These are phyloP conservation scores for Acrossocheilus fasciatus DNA, from an alignment of 2,797 vertebrate species.

Conservation along the genomic window DNA sequence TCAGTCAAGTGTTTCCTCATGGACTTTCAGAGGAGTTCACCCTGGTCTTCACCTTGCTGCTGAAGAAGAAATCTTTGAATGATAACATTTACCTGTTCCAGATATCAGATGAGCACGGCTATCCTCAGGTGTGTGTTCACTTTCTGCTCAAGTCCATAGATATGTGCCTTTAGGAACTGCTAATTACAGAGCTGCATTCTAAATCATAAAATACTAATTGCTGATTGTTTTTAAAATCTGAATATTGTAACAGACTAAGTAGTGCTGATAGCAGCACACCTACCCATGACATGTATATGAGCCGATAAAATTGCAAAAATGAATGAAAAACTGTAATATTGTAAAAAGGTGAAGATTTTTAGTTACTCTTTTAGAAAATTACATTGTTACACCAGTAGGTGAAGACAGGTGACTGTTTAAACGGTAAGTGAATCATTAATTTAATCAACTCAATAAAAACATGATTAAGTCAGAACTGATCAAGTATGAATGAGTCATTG, in stretches of 20 bases:
- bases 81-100: conserved; percentile 92
- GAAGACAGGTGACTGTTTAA: too few species aligned
- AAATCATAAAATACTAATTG: not conserved
- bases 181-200: not conserved
- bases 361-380: too few species aligned
- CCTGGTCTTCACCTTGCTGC: conserved; percentile 87
- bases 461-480: not conserved
- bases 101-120: conserved; percentile 88
- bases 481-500: not conserved
- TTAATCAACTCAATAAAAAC: not conserved
- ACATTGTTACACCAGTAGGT: too few species aligned
- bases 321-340: too few species aligned
- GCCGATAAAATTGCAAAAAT: too few species aligned
- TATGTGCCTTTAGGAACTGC: not conserved
- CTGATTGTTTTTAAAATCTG: not conserved
- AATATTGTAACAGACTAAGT: not conserved
- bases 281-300: not conserved
- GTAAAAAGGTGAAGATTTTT: too few species aligned
- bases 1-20: conserved; percentile 88
- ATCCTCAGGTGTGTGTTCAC: conserved; percentile 86
- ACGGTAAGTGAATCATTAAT: not conserved
- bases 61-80: conserved; percentile 88
- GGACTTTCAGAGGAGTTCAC: conserved; percentile 90
- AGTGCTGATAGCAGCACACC: not conserved
- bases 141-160: not conserved